Conservation (phyloP, 1,140 invertebrate species). For the Araneus ventricosus region DNA sequence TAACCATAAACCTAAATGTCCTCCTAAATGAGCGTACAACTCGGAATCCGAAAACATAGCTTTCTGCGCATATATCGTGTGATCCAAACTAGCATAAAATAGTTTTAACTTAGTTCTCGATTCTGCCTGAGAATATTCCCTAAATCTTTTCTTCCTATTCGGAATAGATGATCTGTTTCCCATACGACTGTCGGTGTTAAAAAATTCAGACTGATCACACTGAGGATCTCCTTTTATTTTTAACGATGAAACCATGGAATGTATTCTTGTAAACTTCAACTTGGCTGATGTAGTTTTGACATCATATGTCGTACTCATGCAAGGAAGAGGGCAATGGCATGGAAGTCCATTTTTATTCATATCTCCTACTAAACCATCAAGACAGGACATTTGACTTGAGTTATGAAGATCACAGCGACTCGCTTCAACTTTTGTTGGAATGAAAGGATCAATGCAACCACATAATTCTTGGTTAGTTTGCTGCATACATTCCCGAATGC, state of each 20-base stretch:
- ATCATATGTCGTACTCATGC: conserved; percentile 12
- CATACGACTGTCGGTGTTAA: background rate
- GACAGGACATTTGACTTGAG: conserved; percentile 4
- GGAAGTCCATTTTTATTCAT: background rate
- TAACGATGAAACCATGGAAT: background rate
- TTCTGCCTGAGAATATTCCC: background rate
- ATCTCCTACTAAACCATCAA: background rate
- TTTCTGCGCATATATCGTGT: conserved; percentile 45
- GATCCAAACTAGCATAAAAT: conserved; percentile 9
- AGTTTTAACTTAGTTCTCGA: conserved; percentile 8
- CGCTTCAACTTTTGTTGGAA: background rate
- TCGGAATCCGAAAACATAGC: conserved; percentile 37
- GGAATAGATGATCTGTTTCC: background rate
- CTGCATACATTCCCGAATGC: conserved; percentile 18
- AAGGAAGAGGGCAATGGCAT: conserved; percentile 53
- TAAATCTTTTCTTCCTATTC: background rate
- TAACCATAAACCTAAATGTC: conserved; percentile 64
- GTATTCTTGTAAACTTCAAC: background rate
- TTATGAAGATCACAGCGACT: conserved; percentile 36
- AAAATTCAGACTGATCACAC: background rate
- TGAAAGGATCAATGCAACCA: conserved; percentile 38
- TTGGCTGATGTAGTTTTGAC: background rate
- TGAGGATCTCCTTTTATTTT: background rate
- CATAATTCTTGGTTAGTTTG: background rate
- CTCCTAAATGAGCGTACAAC: conserved; percentile 56